Evolutionary conservation across 2,113 vertebrate species (phyloP).

Genomic region (Anarhynchus alexandrinus): DNA sequence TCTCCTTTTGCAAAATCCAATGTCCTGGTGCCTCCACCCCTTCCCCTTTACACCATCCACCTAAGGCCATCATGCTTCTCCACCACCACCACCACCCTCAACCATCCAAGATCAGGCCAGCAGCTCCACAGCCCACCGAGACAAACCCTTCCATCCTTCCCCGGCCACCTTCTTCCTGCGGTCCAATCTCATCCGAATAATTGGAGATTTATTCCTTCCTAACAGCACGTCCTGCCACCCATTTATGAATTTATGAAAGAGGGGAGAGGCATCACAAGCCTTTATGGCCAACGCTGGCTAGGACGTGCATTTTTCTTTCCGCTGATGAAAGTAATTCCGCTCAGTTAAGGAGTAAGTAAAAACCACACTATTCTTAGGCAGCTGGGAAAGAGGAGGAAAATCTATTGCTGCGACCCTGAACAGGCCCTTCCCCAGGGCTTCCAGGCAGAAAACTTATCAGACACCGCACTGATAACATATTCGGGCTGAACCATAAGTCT

Average conservation of each 20-base stretch:
- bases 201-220: background rate
- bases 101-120: background rate
- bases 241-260: background rate
- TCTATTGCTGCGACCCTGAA: constrained; percentile 2
- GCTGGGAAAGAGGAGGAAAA: constrained; percentile 2
- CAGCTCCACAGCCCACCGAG: background rate
- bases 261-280: background rate
- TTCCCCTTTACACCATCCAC: background rate
- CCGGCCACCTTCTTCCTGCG: accelerated
- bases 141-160: background rate
- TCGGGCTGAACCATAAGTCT: background rate
- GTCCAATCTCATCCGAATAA: background rate
- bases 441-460: background rate
- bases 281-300: background rate
- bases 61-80: background rate
- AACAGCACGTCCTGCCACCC: background rate
- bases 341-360: constrained; percentile 10
- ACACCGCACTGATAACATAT: background rate
- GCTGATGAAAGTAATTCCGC: background rate
- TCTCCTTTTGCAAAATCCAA: background rate
- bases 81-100: background rate
- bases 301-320: background rate
- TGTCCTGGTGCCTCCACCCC: accelerated
- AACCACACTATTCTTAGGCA: background rate
- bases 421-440: background rate